These are phyloP conservation scores for Osmerus eperlanus DNA, from an alignment of 2,113 vertebrate genomes.

Conservation along the genomic window DNA sequence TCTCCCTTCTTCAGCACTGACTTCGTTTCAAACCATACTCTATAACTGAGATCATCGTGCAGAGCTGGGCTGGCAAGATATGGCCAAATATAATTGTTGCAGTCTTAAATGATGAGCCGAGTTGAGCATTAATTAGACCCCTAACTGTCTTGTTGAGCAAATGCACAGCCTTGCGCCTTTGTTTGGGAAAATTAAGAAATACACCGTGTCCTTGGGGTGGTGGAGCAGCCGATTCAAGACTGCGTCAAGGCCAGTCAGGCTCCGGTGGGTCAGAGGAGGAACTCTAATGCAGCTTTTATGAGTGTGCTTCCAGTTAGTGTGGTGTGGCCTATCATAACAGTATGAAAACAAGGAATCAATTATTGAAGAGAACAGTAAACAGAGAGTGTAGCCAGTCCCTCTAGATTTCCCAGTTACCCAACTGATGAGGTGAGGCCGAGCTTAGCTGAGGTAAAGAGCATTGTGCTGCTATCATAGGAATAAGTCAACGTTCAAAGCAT, in stretches of 20 bases:
- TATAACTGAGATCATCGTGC: conserved; percentile 45
- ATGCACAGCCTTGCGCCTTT: neutral
- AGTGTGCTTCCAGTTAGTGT: conserved; percentile 38
- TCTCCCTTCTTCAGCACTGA: conserved; percentile 53
- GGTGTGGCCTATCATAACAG: conserved; percentile 60
- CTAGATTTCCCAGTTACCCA: conserved; percentile 13
- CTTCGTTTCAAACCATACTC: conserved; percentile 21
- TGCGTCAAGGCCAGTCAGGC: conserved; percentile 42
- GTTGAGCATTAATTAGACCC: conserved; percentile 33
- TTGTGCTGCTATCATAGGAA: too few species aligned
- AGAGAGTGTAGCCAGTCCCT: conserved; percentile 46
- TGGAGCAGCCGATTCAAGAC: conserved; percentile 5
- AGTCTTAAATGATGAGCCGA: conserved; percentile 33
- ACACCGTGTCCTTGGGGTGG: neutral
- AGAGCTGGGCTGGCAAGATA: conserved; percentile 35
- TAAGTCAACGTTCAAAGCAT: too few species aligned
- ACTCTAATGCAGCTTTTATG: conserved; percentile 61
- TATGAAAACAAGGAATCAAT: conserved; percentile 66
- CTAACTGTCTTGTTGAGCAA: neutral
- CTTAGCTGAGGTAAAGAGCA: neutral
- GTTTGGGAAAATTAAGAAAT: neutral
- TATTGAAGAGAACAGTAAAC: conserved; percentile 62
- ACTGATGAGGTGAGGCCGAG: neutral
- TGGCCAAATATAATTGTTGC: conserved; percentile 38
- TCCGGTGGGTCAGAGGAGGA: conserved; percentile 31